phyloP scores from a whole-genome alignment of 1,140 invertebrate species.

The Drosophila suzukii region DNA sequence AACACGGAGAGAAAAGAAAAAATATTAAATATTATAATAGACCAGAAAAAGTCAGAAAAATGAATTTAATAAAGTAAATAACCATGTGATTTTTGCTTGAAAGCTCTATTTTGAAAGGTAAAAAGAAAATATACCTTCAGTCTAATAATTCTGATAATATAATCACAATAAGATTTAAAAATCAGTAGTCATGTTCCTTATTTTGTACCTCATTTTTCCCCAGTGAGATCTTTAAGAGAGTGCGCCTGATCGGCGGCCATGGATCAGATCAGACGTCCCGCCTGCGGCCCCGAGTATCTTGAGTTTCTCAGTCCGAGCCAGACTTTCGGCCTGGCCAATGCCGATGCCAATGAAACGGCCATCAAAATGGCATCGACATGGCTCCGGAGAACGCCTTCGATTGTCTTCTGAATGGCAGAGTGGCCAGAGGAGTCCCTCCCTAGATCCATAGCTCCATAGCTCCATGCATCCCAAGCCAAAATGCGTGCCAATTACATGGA shows the following conservation, averaged over 20 bases:
- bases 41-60: background rate
- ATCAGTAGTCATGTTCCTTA: background rate
- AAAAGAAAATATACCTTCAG: no score
- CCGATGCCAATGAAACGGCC: conserved; percentile 52
- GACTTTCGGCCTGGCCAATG: conserved; percentile 29
- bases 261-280: conserved; percentile 46
- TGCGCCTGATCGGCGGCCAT: conserved; percentile 54
- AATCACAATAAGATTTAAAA: no score
- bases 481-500: conserved; percentile 76
- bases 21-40: no score
- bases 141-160: no score
- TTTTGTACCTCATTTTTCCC: background rate
- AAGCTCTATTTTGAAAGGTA: no score
- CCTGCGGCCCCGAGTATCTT: conserved; percentile 29
- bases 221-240: conserved; percentile 34
- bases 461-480: conserved; percentile 11
- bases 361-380: conserved; percentile 54
- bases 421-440: conserved; percentile 9
- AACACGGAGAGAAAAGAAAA: conserved; percentile 18
- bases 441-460: conserved; percentile 12
- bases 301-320: conserved; percentile 12
- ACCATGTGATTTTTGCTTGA: no score
- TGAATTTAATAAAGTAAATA: background rate
- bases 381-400: conserved; percentile 38
- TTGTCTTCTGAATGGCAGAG: conserved; percentile 25